These are phyloP conservation scores for Drosophila infuscata DNA, from an alignment of 2,888 invertebrate genomes.

Conservation along the genomic window DNA sequence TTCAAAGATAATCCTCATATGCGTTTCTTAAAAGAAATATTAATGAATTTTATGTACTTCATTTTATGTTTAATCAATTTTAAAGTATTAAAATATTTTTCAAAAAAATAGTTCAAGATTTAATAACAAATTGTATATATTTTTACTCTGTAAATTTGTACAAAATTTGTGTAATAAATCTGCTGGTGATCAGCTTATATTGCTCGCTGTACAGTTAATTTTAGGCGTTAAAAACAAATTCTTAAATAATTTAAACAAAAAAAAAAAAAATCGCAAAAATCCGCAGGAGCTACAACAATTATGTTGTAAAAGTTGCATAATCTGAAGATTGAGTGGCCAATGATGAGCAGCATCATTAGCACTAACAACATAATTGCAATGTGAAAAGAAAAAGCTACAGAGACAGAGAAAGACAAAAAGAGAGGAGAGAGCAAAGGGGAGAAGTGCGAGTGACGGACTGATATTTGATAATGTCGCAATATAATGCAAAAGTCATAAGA, in stretches of 20 bases:
- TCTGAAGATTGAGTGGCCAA: conserved; percentile 38
- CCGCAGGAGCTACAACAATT: conserved; percentile 21
- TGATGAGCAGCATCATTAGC: conserved; percentile 68
- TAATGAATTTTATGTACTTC: not conserved
- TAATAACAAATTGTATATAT: no score
- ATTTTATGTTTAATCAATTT: not conserved
- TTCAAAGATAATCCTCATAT: not conserved
- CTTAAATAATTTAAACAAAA: no score
- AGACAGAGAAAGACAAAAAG: not conserved
- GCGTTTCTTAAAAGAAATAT: not conserved
- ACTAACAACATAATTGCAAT: conserved; percentile 72
- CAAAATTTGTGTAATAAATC: no score
- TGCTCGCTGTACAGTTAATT: not conserved
- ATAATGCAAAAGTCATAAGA: conserved; percentile 59
- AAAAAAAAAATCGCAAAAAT: not conserved
- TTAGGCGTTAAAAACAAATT: no score
- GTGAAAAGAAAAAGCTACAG: conserved; percentile 56
- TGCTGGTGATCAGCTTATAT: no score
- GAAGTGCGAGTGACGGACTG: conserved; percentile 5
- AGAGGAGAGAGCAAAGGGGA: not conserved
- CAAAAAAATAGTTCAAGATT: not conserved
- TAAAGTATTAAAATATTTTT: not conserved
- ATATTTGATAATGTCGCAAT: conserved; percentile 51
- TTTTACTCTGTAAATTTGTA: no score
- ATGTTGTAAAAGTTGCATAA: conserved; percentile 57